Evolutionary conservation across 37 sponge, comb jelly and placozoan species (phyloP).

Genomic region (Ianthella basta): DNA sequence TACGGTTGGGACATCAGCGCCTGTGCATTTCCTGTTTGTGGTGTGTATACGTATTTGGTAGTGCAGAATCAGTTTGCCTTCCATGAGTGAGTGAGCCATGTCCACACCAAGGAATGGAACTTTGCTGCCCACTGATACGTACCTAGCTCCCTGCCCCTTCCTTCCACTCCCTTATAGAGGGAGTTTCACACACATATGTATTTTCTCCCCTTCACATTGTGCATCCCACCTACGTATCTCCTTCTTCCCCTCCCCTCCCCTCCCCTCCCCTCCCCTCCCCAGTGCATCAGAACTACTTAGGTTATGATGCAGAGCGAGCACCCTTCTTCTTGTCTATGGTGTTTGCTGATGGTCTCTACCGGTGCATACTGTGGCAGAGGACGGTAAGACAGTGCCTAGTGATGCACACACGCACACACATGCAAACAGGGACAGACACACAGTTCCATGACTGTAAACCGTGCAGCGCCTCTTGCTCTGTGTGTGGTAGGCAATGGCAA

Average conservation of each 20-base stretch:
- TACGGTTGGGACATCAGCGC: too few species aligned
- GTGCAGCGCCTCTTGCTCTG: too few species aligned
- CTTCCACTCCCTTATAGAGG: not conserved
- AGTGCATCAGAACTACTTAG: constrained; percentile 88
- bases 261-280: constrained; percentile 7
- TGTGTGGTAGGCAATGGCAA: too few species aligned
- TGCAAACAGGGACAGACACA: too few species aligned
- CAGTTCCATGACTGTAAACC: too few species aligned
- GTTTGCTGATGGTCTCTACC: constrained; percentile 44
- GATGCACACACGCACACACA: too few species aligned
- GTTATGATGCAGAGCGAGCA: constrained; percentile 63
- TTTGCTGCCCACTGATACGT: too few species aligned
- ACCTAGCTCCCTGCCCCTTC: not conserved
- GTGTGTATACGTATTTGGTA: not conserved
- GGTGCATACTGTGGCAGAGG: constrained; percentile 86
- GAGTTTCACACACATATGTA: too few species aligned
- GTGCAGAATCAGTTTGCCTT: too few species aligned
- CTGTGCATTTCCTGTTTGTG: too few species aligned
- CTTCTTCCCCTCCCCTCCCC: not conserved
- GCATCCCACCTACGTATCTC: not conserved
- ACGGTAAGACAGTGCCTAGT: constrained; percentile 43
- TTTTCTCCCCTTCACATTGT: not conserved
- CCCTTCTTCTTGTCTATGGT: constrained; percentile 87
- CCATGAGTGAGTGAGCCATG: too few species aligned
- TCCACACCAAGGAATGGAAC: too few species aligned